These are phyloP conservation scores for Periplaneta americana DNA, from an alignment of 1,140 invertebrate genomes.

Conservation along the genomic window DNA sequence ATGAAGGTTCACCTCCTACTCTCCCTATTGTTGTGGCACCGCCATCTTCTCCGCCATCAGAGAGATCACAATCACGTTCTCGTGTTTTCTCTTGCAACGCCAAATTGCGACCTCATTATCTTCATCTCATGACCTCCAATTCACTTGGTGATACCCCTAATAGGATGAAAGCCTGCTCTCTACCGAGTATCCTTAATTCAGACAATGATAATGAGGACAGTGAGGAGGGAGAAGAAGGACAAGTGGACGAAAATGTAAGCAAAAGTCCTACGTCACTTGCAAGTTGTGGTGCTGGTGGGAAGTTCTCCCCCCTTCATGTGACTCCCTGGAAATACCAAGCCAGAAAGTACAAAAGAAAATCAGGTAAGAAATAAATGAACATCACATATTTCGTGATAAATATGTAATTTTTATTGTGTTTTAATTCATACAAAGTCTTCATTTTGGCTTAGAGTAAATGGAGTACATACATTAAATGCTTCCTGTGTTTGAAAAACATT, in stretches of 20 bases:
- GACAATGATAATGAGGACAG: slow-evolving; percentile 55
- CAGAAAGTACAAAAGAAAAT: slow-evolving; percentile 1
- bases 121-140: not conserved
- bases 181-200: slow-evolving; percentile 64
- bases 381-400: no score
- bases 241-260: slow-evolving; percentile 26
- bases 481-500: no score
- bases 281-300: slow-evolving; percentile 40
- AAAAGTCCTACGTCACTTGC: slow-evolving; percentile 54
- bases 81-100: not conserved
- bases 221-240: not conserved
- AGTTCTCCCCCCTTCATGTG: slow-evolving; percentile 24
- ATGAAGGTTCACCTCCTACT: not conserved
- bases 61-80: not conserved
- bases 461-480: no score
- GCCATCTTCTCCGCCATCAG: not conserved
- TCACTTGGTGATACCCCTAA: not conserved
- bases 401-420: no score
- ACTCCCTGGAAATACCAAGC: not conserved
- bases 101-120: not conserved
- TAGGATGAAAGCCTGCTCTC: slow-evolving; percentile 23
- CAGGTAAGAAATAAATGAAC: not conserved
- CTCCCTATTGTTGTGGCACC: not conserved
- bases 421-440: no score
- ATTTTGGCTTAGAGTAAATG: no score